Conservation (phyloP, 2,888 invertebrate species). For the Gandaritis pyraliata region DNA sequence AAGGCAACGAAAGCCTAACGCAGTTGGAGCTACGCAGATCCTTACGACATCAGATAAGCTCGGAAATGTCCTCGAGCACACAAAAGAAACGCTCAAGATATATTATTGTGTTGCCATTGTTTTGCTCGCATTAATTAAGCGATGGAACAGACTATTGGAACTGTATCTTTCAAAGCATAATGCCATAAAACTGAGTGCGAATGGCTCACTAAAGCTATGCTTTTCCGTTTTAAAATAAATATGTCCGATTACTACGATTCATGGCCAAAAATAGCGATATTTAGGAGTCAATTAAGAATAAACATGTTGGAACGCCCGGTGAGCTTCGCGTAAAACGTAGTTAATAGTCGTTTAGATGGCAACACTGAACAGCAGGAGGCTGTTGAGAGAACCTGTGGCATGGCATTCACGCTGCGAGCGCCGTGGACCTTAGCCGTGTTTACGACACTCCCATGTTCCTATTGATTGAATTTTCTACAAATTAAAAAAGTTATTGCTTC, state of each 20-base stretch:
- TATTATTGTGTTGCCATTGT: constrained; percentile 72
- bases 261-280: constrained; percentile 76
- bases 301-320: constrained; percentile 69
- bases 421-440: constrained; percentile 56
- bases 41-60: constrained; percentile 75
- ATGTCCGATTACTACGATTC: constrained; percentile 74
- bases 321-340: constrained; percentile 72
- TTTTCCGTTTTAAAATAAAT: constrained; percentile 68
- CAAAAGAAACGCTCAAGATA: constrained; percentile 67
- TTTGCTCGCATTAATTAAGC: constrained; percentile 68
- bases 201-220: constrained; percentile 59
- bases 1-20: constrained; percentile 63
- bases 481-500: constrained; percentile 63
- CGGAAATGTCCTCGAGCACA: constrained; percentile 55
- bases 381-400: constrained; percentile 60
- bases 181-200: constrained; percentile 49
- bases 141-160: constrained; percentile 55
- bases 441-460: constrained; percentile 66
- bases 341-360: constrained; percentile 74
- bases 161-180: constrained; percentile 38
- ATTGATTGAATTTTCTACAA: constrained; percentile 70
- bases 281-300: constrained; percentile 79
- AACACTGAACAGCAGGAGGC: constrained; percentile 75
- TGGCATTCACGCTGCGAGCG: constrained; percentile 62
- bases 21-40: constrained; percentile 59